Evolutionary conservation across 2,888 invertebrate genomes (phyloP).

Genomic region (Reticulitermes lucifugus): DNA sequence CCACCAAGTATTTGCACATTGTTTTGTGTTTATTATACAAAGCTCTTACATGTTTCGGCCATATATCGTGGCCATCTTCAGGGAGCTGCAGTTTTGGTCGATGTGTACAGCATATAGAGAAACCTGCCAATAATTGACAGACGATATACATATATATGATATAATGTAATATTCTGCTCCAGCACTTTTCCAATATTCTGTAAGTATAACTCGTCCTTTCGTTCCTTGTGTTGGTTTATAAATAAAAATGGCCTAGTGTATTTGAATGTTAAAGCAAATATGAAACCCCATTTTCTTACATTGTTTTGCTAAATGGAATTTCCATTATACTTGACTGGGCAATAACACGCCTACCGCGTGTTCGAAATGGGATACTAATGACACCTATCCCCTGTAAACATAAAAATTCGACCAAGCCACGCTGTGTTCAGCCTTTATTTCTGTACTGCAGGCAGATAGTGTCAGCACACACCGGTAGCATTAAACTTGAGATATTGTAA

Average conservation of each 20-base stretch:
- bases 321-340: not conserved
- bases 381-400: not conserved
- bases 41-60: too few species aligned
- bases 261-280: not conserved
- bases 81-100: too few species aligned
- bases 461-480: not conserved
- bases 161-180: too few species aligned
- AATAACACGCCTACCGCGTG: not conserved
- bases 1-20: too few species aligned
- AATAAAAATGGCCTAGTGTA: not conserved
- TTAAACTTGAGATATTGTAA: not conserved
- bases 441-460: not conserved
- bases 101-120: too few species aligned
- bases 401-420: not conserved
- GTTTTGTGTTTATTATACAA: too few species aligned
- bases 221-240: too few species aligned
- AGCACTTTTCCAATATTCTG: too few species aligned
- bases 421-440: not conserved
- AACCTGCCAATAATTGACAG: too few species aligned
- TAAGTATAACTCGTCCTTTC: too few species aligned
- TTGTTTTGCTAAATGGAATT: conserved; percentile 5
- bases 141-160: too few species aligned
- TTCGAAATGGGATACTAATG: conserved; percentile 3
- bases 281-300: not conserved
- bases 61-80: too few species aligned